Evolutionary conservation across 1,140 invertebrate genomes (phyloP), one percentile per base, ranked within the genome.

Genomic region (Drosophila suzukii): DNA sequence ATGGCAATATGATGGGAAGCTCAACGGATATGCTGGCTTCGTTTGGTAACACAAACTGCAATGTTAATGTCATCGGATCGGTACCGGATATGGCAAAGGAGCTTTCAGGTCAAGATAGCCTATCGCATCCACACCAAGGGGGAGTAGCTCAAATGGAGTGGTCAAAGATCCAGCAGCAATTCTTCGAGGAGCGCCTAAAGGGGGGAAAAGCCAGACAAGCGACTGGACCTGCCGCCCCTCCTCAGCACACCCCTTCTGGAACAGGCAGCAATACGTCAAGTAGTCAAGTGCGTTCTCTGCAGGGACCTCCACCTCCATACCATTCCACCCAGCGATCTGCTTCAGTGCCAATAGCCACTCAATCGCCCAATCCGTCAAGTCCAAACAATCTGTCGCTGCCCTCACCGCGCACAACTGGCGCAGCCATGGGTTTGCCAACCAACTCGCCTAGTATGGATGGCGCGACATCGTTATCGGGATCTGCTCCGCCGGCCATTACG

Each of bases 231-330:
- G 20, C 51, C 17, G 75, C 36, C 4, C 53, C 47, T 11, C 39
- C 38, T 13, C 79, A 61, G 32, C 78, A 67, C 4, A 27, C 10
- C 30, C 15, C 43, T 24, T 17, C 62, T 17, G 55, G 34, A 10
- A 20, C 43, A 27, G 24, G 43, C 17, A n/a, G 54, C 0, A 61
- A 51, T 39, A 8, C 47, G 24, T 34, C 75, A 32, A 50, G 55
- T 32, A 78, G 30, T 39, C 63, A 60, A 36, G 44, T 91, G 91
- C 32, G 95, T 93, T 61, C 93, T 36, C 62, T 82, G 93, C 97
- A 97, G 93, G 97, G 97, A 8, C 97, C 97, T 6, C 97, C 97
- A 3, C 97, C 97, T 6, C 96, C 97, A 12, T 97, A 97, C 93
- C 96, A 96, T 91, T 96, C 96, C 88, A 96, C 95, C 47, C 96